Evolutionary conservation across 2,888 invertebrate genomes (phyloP), one percentile per base, ranked within the genome.

Genomic region (Aspidiotus destructor): DNA sequence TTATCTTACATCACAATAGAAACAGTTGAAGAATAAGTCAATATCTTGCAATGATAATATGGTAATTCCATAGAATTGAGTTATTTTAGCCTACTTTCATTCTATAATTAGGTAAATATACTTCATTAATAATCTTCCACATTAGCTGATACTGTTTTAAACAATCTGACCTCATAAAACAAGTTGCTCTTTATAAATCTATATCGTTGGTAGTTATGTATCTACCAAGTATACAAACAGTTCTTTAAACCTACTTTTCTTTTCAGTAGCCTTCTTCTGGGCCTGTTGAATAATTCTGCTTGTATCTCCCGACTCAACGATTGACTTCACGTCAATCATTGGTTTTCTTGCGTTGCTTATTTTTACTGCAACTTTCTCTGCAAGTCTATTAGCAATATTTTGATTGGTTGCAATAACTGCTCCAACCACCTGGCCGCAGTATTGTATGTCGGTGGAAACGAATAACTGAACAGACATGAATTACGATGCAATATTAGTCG

Each of bases 351-450:
- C 76, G 9, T 79, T 77, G 52, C 78, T 78, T 71, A 85, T 86
- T 44, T 77, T 79, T 0, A 86, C 78, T 74, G 81, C 79, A 0
- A 87, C 84, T 58, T 82, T 76, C 28, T 79, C 77, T 0, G 83
- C 82, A 0, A 85, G 86, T 70, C 79, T 76, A 70, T 82, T 80
- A 0, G 87, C 87, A 28, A 83, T 73, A 0, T 78, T 78, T 41
- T 82, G 81, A 1, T 80, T 81, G 9, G 78, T 81, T 0, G 91
- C 92, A 0, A 86, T 83, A 8, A 92, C 79, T 1, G 92, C 74
- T 0, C 87, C 92, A 7, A 90, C 74, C 0, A 90, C 85, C 74
- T 92, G 92, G 0, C 87, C 85, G 71, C 85, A 83, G 75, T 83
- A 89, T 13, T 78, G 75, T 0, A 88, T 80, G 40, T 77, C 76